phyloP scores from a whole-genome alignment of 2,888 invertebrate genomes.

The Minunthozetes semirufus region DNA sequence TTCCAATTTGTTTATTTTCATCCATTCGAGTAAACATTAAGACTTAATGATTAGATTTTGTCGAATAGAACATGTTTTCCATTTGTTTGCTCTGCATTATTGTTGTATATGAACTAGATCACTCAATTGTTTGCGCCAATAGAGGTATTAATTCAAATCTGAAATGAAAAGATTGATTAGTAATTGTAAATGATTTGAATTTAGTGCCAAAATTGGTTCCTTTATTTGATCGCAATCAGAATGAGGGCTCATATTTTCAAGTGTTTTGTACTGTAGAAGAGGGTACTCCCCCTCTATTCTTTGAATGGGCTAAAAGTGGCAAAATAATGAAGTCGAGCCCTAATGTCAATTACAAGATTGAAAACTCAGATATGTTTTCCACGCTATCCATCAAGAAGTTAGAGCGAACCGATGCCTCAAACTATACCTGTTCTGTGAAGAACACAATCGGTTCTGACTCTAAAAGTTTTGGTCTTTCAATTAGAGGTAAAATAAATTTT shows the following conservation, averaged over 20 bases:
- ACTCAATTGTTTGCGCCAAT: too few relatives aligned
- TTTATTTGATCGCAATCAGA: not conserved
- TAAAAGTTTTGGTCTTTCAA: not conserved
- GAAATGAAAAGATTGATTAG: too few relatives aligned
- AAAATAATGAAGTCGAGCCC: not conserved
- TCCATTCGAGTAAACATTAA: too few relatives aligned
- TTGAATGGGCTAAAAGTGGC: not conserved
- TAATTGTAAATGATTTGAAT: not conserved
- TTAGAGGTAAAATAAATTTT: not conserved
- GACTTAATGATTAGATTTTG: too few relatives aligned
- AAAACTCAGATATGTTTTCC: slow-evolving; percentile 23
- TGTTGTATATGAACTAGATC: too few relatives aligned
- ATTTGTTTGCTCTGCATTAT: too few relatives aligned
- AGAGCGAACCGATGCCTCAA: slow-evolving; percentile 7
- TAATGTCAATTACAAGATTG: slow-evolving; percentile 11
- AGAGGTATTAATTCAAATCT: too few relatives aligned
- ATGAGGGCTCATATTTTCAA: not conserved
- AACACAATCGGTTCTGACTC: slow-evolving; percentile 1
- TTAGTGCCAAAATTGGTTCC: not conserved
- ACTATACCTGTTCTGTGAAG: slow-evolving; percentile 10
- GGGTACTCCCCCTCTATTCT: slow-evolving; percentile 1
- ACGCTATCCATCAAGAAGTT: not conserved
- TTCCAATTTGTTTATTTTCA: too few relatives aligned
- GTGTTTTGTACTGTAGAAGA: slow-evolving; percentile 15
- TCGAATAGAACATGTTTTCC: too few relatives aligned